phyloP scores from a whole-genome alignment of 2,797 vertebrate species.

The Lacerta bilineata region DNA sequence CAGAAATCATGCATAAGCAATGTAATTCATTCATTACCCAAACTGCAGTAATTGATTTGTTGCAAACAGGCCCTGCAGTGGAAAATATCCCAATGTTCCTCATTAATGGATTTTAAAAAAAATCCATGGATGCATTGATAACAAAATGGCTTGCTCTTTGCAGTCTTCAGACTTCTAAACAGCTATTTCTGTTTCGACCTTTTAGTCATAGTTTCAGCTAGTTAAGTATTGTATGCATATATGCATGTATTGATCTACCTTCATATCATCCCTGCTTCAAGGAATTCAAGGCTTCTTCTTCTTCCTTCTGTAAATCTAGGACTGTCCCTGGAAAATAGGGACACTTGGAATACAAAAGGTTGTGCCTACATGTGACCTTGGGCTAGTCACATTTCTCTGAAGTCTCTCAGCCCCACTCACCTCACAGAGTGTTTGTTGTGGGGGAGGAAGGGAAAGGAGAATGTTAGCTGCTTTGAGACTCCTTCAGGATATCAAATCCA shows the following conservation, averaged over 20 bases:
- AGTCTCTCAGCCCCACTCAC: no score
- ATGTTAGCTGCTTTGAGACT: no score
- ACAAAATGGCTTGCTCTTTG: conserved; percentile 17
- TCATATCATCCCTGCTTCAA: neutral
- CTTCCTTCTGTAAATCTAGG: no score
- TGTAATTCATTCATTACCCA: conserved; percentile 35
- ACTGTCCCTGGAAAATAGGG: no score
- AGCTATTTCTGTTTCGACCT: neutral
- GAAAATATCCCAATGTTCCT: conserved; percentile 33
- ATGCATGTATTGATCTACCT: neutral
- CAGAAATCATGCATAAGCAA: conserved; percentile 43
- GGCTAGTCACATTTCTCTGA: no score
- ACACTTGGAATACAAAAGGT: no score
- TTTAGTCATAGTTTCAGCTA: neutral
- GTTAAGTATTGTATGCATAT: neutral
- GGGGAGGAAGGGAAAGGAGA: no score
- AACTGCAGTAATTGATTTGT: conserved; percentile 39
- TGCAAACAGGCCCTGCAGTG: conserved; percentile 33
- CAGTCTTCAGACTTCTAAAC: neutral
- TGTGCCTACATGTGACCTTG: no score
- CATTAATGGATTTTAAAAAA: conserved; percentile 21
- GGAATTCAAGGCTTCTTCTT: no score
- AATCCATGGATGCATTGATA: conserved; percentile 21
- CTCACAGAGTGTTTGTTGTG: no score
- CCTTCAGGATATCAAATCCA: no score